Evolutionary conservation across 2,888 invertebrate genomes (phyloP).

Genomic region (Acrobasis suavella): DNA sequence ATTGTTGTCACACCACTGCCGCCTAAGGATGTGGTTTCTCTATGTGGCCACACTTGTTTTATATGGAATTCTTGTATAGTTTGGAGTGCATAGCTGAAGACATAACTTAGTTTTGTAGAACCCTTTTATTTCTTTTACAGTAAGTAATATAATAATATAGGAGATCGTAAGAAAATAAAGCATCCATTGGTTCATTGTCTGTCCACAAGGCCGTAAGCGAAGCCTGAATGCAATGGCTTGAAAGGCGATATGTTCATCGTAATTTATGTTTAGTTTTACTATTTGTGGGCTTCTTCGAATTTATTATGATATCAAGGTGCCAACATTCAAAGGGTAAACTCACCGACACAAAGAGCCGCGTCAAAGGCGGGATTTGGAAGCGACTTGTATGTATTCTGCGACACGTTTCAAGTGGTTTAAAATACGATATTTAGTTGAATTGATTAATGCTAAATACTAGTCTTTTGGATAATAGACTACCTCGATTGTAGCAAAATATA

Average conservation of each 20-base stretch:
- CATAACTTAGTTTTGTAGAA: too few species aligned
- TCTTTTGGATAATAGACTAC: too few species aligned
- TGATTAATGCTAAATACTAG: too few species aligned
- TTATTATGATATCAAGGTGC: neutral
- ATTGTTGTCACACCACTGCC: constrained; percentile 18
- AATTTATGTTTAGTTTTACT: neutral
- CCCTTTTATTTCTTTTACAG: too few species aligned
- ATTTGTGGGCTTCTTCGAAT: constrained; percentile 1
- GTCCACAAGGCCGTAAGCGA: neutral
- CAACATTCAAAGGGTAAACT: neutral
- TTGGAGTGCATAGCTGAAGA: neutral
- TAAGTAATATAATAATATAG: too few species aligned
- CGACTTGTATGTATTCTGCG: too few species aligned
- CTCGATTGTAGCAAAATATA: too few species aligned
- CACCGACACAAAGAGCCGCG: neutral
- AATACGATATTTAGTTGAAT: too few species aligned
- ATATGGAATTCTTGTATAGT: neutral
- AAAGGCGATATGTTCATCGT: neutral
- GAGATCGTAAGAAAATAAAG: too few species aligned
- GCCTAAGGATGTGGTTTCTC: constrained; percentile 9
- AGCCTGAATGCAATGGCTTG: neutral
- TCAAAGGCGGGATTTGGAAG: too few species aligned
- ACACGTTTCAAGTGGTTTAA: too few species aligned
- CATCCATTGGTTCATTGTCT: neutral
- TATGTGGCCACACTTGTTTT: constrained; percentile 3